These are phyloP conservation scores for Avahi laniger DNA, from an alignment of 2,797 vertebrate species.

Conservation along the genomic window DNA sequence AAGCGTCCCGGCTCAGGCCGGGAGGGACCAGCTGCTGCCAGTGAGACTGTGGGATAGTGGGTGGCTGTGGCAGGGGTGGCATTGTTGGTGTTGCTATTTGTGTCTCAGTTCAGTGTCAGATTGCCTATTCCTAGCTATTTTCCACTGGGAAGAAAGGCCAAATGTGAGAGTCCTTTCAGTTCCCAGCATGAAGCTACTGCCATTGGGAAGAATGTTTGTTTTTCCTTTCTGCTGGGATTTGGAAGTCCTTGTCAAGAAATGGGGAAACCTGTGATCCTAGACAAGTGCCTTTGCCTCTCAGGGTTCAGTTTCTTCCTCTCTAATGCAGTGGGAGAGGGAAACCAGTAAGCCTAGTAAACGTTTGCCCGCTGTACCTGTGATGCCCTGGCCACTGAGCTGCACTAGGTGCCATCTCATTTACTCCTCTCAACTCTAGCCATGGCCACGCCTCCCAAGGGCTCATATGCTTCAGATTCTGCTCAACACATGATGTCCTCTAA, in stretches of 20 bases:
- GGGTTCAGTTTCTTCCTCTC: background rate
- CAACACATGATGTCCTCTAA: background rate
- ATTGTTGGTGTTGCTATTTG: background rate
- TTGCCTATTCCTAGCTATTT: conserved; percentile 44
- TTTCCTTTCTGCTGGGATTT: background rate
- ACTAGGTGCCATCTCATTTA: rapidly evolving
- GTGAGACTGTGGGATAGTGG: background rate
- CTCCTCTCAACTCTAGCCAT: background rate
- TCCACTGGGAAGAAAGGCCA: conserved; percentile 42
- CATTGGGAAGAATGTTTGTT: background rate
- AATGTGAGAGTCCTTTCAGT: background rate
- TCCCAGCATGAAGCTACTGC: background rate
- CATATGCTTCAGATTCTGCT: background rate
- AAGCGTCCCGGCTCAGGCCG: background rate
- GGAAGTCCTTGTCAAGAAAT: background rate
- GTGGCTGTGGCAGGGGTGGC: background rate
- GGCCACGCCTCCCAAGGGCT: background rate
- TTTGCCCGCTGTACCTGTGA: background rate
- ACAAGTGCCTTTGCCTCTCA: background rate
- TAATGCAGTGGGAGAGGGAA: background rate
- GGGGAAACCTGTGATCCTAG: background rate
- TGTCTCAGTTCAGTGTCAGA: background rate
- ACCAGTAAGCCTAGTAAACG: background rate
- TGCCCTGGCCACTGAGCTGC: rapidly evolving
- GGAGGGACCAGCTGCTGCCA: background rate